These are phyloP conservation scores for Ceyx margarethae DNA, from an alignment of 2,113 vertebrate genomes.

Conservation along the genomic window DNA sequence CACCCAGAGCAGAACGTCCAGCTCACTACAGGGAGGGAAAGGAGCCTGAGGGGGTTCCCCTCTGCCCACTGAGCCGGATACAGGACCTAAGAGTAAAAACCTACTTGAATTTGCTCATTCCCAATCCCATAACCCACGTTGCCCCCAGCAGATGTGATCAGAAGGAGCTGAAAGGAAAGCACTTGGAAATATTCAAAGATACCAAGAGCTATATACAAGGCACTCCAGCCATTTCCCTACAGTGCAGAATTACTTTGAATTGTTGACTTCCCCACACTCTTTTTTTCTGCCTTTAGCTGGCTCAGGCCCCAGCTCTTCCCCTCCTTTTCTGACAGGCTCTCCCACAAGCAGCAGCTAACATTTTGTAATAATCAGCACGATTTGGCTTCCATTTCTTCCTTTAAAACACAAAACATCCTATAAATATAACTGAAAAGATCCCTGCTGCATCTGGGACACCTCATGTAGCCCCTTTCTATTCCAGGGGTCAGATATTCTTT, in stretches of 20 bases:
- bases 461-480: neutral
- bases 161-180: neutral
- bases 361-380: neutral
- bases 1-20: neutral
- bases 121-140: fast-evolving
- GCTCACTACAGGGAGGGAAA: too few species aligned
- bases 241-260: neutral
- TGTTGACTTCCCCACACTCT: neutral
- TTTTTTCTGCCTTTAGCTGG: neutral
- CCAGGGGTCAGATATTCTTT: neutral
- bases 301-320: neutral
- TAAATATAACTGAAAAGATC: neutral
- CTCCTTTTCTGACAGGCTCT: neutral
- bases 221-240: neutral
- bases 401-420: neutral
- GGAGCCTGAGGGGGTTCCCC: neutral
- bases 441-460: neutral
- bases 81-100: fast-evolving
- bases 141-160: fast-evolving
- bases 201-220: neutral
- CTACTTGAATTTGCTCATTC: neutral
- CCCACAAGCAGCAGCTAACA: neutral
- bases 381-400: neutral
- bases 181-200: fast-evolving
- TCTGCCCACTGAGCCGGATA: neutral